Evolutionary conservation across 2,113 vertebrate species (phyloP).

Genomic region (Eulemur macaco): DNA sequence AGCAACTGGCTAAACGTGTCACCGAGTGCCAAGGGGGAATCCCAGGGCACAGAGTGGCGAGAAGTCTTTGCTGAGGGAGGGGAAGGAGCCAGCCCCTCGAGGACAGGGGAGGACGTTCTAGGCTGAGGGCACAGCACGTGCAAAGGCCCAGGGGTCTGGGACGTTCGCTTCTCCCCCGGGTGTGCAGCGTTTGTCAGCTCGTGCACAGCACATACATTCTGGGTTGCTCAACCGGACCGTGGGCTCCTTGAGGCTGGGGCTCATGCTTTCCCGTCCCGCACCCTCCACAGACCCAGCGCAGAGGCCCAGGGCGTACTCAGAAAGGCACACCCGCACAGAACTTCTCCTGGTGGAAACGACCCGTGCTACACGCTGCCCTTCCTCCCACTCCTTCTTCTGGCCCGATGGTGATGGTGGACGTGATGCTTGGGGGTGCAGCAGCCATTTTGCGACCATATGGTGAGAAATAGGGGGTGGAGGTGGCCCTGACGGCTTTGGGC

Average conservation of each 20-base stretch:
- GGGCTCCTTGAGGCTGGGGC: neutral
- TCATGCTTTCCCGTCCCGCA: neutral
- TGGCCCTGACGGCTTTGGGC: accelerated
- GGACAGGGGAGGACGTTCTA: accelerated
- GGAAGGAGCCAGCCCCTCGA: accelerated
- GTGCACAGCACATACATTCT: accelerated
- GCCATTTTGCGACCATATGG: neutral
- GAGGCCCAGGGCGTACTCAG: neutral
- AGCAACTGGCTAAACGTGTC: accelerated
- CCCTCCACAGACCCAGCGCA: neutral
- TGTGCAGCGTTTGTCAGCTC: accelerated
- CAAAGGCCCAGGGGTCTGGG: neutral
- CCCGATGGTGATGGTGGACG: no score
- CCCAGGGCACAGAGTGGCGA: accelerated
- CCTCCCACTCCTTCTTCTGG: neutral
- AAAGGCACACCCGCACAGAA: neutral
- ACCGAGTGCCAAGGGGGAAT: no score
- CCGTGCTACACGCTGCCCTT: neutral
- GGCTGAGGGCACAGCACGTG: neutral
- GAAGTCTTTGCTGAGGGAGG: neutral
- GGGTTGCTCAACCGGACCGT: neutral
- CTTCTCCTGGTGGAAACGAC: neutral
- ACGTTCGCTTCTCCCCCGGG: accelerated
- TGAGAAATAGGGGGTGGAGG: neutral
- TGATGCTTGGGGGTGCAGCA: neutral